Conservation (phyloP, 2,797 vertebrate species). For the Morus bassanus region DNA sequence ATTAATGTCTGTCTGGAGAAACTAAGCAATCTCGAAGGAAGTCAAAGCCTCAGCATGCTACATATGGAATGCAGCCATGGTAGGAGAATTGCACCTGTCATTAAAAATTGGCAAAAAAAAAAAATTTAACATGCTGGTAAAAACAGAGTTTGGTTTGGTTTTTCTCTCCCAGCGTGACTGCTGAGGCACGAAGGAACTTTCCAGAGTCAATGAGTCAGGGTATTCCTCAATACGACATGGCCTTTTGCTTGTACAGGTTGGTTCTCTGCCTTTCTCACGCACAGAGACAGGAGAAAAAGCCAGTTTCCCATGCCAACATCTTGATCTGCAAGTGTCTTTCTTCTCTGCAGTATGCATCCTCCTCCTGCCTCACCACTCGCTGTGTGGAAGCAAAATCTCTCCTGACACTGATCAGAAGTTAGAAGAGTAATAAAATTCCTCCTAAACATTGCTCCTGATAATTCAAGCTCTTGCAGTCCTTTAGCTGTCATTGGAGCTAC, state of each 20-base stretch:
- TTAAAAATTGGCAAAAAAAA: neutral
- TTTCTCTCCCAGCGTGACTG: too few species aligned
- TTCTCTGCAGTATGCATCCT: neutral
- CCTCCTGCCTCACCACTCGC: neutral
- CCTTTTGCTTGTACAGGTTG: neutral
- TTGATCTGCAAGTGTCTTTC: neutral
- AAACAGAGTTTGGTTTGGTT: neutral
- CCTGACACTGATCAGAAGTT: neutral
- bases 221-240: accelerated
- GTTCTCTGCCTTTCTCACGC: neutral
- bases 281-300: neutral
- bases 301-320: neutral
- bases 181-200: neutral
- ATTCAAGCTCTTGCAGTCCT: neutral
- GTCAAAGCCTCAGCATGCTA: neutral
- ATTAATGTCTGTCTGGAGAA: neutral
- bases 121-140: neutral
- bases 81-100: too few species aligned
- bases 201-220: neutral
- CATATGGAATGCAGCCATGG: too few species aligned
- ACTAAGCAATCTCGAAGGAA: neutral
- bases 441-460: neutral
- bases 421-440: neutral
- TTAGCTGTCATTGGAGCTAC: neutral
- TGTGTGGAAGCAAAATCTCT: neutral